A percentile compares a stretch with the other conserved stretches of the same genome.
phyloP scores from a whole-genome alignment of 2,797 vertebrate genomes.

The Coregonus suidteri region DNA sequence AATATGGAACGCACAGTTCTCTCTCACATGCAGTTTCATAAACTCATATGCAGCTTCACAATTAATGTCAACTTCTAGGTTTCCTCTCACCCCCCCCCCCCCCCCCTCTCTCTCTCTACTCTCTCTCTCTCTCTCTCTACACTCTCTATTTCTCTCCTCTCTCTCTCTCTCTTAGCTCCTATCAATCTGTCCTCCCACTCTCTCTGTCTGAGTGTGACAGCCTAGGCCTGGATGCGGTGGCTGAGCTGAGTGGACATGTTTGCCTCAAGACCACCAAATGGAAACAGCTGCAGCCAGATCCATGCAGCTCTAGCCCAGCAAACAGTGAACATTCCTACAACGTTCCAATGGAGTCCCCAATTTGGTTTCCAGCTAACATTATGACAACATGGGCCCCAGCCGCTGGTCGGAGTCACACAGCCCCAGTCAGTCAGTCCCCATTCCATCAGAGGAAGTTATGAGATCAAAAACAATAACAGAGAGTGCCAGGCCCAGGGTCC shows the following conservation, averaged over 20 bases:
- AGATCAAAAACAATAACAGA: slow-evolving; percentile 73
- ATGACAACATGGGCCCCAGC: neutral
- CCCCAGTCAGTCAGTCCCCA: slow-evolving; percentile 25
- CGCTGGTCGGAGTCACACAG: slow-evolving; percentile 7
- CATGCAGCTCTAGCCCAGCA: neutral
- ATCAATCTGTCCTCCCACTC: neutral
- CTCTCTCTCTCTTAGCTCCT: neutral
- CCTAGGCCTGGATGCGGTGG: neutral
- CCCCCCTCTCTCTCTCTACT: neutral
- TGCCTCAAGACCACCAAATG: neutral
- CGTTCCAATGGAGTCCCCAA: neutral
- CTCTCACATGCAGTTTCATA: neutral
- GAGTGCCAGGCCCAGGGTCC: slow-evolving; percentile 62
- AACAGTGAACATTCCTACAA: neutral
- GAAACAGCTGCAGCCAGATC: slow-evolving; percentile 1
- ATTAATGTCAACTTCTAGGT: neutral
- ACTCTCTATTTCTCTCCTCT: neutral
- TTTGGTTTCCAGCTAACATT: neutral
- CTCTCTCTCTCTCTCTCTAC: too few species aligned
- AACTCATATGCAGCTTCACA: neutral
- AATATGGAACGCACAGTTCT: neutral
- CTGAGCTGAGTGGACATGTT: slow-evolving; percentile 6
- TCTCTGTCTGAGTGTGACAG: slow-evolving; percentile 7
- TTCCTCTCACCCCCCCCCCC: neutral
- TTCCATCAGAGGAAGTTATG: slow-evolving; percentile 68